These are phyloP conservation scores for Melipona bicolor DNA, from an alignment of 2,888 invertebrate species.

Conservation along the genomic window DNA sequence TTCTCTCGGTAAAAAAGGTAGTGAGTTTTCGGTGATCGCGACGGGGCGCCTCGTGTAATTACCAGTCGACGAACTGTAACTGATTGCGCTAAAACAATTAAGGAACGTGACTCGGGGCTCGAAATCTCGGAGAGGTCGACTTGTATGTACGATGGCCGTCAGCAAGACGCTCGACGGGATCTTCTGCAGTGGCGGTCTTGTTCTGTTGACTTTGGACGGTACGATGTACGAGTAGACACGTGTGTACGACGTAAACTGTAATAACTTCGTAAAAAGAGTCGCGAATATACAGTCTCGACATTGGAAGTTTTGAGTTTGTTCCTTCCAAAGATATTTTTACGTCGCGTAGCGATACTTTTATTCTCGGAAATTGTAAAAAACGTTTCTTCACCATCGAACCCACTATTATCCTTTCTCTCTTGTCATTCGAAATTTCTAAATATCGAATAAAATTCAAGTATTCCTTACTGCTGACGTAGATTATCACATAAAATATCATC, in stretches of 20 bases:
- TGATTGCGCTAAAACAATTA: slow-evolving; percentile 66
- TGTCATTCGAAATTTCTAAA: too few species aligned
- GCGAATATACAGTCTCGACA: too few species aligned
- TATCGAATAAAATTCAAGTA: too few species aligned
- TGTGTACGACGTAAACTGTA: not conserved
- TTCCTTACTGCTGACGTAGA: too few species aligned
- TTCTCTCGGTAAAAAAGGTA: slow-evolving; percentile 26
- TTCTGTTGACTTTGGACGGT: slow-evolving; percentile 51
- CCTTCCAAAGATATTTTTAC: too few species aligned
- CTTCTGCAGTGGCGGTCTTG: slow-evolving; percentile 57
- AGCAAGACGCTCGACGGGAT: slow-evolving; percentile 36
- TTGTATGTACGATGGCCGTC: slow-evolving; percentile 38
- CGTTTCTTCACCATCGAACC: too few species aligned
- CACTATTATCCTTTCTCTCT: too few species aligned
- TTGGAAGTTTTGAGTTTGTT: too few species aligned
- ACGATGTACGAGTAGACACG: not conserved
- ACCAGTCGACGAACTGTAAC: slow-evolving; percentile 65
- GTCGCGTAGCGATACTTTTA: too few species aligned
- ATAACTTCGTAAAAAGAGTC: too few species aligned
- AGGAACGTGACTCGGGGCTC: slow-evolving; percentile 65
- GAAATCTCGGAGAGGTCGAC: slow-evolving; percentile 48
- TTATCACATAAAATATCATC: too few species aligned
- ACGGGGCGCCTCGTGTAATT: slow-evolving; percentile 53
- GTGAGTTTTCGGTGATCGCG: slow-evolving; percentile 26
- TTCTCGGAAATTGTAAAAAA: too few species aligned